These are phyloP conservation scores for Meteorus sp. DNA, from an alignment of 1,140 invertebrate genomes.

Conservation along the genomic window DNA sequence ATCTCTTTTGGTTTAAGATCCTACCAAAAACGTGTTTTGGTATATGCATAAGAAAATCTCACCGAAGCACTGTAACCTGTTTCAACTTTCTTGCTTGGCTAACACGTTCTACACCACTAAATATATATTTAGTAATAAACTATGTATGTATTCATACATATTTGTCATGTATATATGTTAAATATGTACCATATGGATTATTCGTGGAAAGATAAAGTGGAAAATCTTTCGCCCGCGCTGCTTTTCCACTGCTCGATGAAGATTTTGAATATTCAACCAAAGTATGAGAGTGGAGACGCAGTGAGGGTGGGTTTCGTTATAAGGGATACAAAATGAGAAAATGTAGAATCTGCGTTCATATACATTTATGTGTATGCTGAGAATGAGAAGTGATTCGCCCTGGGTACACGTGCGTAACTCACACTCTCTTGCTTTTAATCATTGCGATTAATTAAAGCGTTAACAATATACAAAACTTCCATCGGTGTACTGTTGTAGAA, in stretches of 20 bases:
- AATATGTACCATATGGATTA: too few species aligned
- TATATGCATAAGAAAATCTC: too few species aligned
- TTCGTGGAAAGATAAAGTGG: slow-evolving; percentile 9
- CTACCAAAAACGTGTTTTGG: too few species aligned
- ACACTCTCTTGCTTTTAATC: slow-evolving; percentile 51
- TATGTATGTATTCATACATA: too few species aligned
- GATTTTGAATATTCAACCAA: slow-evolving; percentile 33
- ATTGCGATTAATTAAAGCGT: slow-evolving; percentile 54
- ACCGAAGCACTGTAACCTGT: too few species aligned
- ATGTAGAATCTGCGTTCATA: background rate
- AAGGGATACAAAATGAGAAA: slow-evolving; percentile 1
- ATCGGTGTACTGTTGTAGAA: slow-evolving; percentile 26
- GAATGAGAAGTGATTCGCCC: slow-evolving; percentile 15
- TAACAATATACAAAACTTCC: slow-evolving; percentile 40
- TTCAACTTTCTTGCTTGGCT: too few species aligned
- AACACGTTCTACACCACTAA: too few species aligned
- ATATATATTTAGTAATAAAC: too few species aligned
- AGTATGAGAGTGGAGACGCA: too few species aligned
- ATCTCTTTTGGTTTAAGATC: too few species aligned
- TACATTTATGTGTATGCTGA: slow-evolving; percentile 4
- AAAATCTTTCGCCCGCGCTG: background rate
- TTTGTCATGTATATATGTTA: too few species aligned
- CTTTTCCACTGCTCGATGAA: background rate
- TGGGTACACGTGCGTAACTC: slow-evolving; percentile 24
- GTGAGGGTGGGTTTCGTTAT: background rate